Conservation (phyloP, 2,888 invertebrate genomes). For the Sarcophaga carnaria region DNA sequence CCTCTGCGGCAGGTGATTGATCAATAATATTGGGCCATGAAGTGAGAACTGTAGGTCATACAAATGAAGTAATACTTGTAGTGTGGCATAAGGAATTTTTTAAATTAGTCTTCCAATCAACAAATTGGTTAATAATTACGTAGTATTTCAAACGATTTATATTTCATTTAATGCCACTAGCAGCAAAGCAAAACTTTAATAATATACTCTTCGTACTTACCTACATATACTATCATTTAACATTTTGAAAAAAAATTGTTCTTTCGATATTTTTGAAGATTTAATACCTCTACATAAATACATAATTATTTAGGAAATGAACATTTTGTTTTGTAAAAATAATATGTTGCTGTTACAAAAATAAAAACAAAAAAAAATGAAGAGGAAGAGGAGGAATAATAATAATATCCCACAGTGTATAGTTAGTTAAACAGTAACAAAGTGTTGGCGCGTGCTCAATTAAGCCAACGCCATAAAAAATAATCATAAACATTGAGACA, state of each 20-base stretch:
- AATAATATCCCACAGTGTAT: conserved; percentile 54
- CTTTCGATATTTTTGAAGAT: neutral
- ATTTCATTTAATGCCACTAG: too few species aligned
- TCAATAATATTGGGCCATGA: too few species aligned
- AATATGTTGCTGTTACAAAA: conserved; percentile 3
- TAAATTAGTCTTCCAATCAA: too few species aligned
- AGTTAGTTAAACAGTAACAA: conserved; percentile 71
- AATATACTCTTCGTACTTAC: too few species aligned
- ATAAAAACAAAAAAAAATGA: neutral
- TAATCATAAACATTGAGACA: neutral
- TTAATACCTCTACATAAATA: conserved; percentile 5
- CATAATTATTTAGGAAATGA: neutral
- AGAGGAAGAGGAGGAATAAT: neutral
- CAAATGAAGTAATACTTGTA: too few species aligned
- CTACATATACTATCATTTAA: neutral
- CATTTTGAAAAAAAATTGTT: neutral
- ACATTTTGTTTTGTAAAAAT: neutral
- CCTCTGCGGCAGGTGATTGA: too few species aligned
- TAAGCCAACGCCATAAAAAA: conserved; percentile 63
- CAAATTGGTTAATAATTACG: too few species aligned
- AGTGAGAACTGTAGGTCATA: too few species aligned
- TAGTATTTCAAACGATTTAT: too few species aligned
- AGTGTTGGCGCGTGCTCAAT: conserved; percentile 76
- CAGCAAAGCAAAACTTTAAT: too few species aligned
- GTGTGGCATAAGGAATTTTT: too few species aligned